phyloP scores from a whole-genome alignment of 30 jellyfish, hydroid and myxozoan genomes.

The Mastigias papua region DNA sequence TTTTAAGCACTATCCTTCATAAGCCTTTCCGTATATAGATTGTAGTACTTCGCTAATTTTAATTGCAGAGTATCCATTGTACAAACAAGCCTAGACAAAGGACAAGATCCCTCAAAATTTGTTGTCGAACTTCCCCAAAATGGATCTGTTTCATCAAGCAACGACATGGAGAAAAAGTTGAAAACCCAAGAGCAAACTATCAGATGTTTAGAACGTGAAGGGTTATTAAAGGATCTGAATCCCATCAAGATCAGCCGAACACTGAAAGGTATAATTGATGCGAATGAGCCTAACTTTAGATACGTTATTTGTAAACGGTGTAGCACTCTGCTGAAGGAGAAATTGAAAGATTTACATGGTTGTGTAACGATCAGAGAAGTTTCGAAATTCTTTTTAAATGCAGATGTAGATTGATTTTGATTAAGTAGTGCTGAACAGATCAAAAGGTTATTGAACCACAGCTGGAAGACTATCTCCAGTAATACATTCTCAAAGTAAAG shows the following conservation, averaged over 20 bases:
- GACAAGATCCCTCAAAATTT: slow-evolving; percentile 21
- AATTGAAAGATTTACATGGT: slow-evolving; percentile 43
- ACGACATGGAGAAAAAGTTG: neutral
- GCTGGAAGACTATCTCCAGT: too few species aligned
- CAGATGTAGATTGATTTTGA: slow-evolving; percentile 20
- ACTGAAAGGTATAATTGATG: slow-evolving; percentile 19
- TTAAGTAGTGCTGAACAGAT: neutral
- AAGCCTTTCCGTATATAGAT: too few species aligned
- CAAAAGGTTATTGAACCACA: too few species aligned
- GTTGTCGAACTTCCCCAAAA: slow-evolving; percentile 21
- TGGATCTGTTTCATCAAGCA: neutral
- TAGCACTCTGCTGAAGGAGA: slow-evolving; percentile 4
- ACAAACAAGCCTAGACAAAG: slow-evolving; percentile 30
- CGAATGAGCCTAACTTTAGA: slow-evolving; percentile 49
- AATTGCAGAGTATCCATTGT: slow-evolving; percentile 26
- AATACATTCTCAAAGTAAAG: too few species aligned
- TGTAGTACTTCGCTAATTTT: neutral
- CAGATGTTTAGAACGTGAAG: neutral
- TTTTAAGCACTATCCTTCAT: too few species aligned
- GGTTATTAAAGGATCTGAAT: slow-evolving; percentile 15
- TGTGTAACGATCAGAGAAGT: slow-evolving; percentile 35
- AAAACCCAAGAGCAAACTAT: slow-evolving; percentile 12
- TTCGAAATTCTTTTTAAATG: slow-evolving; percentile 39
- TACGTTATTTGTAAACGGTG: slow-evolving; percentile 39
- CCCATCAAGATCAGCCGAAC: slow-evolving; percentile 8